These are phyloP conservation scores for Stenolophus ochropezus DNA, from an alignment of 2,888 invertebrate species.

Conservation along the genomic window DNA sequence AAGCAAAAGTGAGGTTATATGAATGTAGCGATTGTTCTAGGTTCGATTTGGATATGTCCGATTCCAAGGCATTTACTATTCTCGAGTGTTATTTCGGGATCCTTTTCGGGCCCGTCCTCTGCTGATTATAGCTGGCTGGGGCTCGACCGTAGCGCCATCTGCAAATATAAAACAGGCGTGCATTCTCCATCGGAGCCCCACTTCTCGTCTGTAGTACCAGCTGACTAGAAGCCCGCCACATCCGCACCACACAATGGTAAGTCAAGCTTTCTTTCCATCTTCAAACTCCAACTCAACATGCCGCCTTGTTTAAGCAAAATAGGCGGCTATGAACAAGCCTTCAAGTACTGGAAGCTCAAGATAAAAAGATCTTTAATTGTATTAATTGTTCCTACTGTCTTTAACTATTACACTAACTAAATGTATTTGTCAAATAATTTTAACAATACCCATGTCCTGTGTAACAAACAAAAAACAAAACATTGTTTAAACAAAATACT, in stretches of 20 bases:
- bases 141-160: slow-evolving; percentile 80
- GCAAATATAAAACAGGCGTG: slow-evolving; percentile 83
- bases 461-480: background rate
- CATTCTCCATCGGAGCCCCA: slow-evolving; percentile 82
- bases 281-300: slow-evolving; percentile 45
- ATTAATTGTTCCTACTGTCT: slow-evolving; percentile 10
- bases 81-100: slow-evolving; percentile 46
- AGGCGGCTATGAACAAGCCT: slow-evolving; percentile 69
- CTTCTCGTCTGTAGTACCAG: slow-evolving; percentile 86
- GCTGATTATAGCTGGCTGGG: slow-evolving; percentile 40
- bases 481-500: background rate
- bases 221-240: slow-evolving; percentile 76
- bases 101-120: slow-evolving; percentile 48
- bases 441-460: background rate
- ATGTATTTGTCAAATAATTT: background rate
- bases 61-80: slow-evolving; percentile 48
- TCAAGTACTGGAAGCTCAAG: slow-evolving; percentile 71
- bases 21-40: background rate
- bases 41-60: background rate
- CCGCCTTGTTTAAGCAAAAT: slow-evolving; percentile 61
- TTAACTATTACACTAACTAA: background rate
- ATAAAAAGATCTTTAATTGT: slow-evolving; percentile 71
- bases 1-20: background rate
- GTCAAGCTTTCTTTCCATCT: no score
- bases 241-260: slow-evolving; percentile 71